These are phyloP conservation scores for Rana temporaria DNA, from an alignment of 2,113 vertebrate species.

Conservation along the genomic window DNA sequence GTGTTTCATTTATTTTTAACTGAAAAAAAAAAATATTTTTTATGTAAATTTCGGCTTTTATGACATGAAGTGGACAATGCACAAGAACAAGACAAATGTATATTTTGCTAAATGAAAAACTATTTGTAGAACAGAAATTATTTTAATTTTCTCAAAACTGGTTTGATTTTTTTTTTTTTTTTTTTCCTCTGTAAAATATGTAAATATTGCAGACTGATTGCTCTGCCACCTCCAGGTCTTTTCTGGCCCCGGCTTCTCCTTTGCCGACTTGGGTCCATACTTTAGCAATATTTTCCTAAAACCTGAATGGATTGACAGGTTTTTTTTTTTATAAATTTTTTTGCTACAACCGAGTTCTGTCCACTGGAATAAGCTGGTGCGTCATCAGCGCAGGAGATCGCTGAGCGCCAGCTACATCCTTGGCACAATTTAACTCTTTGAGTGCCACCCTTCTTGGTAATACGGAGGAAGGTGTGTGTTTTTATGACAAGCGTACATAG, in stretches of 20 bases:
- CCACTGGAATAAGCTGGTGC: constrained; percentile 42
- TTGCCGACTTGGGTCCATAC: constrained; percentile 46
- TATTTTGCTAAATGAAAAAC: constrained; percentile 90
- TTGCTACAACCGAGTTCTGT: constrained; percentile 50
- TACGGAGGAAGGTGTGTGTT: neutral
- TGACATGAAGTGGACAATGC: constrained; percentile 69
- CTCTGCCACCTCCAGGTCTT: constrained; percentile 47
- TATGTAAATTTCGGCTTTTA: constrained; percentile 90
- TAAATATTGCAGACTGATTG: constrained; percentile 59
- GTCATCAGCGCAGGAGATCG: constrained; percentile 42
- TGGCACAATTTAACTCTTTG: constrained; percentile 43
- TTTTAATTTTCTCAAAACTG: constrained; percentile 80
- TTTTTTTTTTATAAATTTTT: constrained; percentile 53
- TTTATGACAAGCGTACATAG: neutral
- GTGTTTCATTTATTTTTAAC: constrained; percentile 67
- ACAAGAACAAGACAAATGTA: constrained; percentile 84
- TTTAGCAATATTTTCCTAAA: constrained; percentile 60
- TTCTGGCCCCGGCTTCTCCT: constrained; percentile 38
- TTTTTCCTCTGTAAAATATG: constrained; percentile 59
- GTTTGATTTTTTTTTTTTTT: constrained; percentile 70
- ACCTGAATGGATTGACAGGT: constrained; percentile 49
- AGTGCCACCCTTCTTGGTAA: neutral
- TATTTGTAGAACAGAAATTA: constrained; percentile 82
- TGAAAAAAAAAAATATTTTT: constrained; percentile 70
- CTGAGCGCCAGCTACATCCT: constrained; percentile 26